Percentiles rank a stretch among this genome's conserved stretches.
These are phyloP conservation scores for sheep (Ovis aries) DNA, from an alignment of 2,113 vertebrate species.

Conservation along the genomic window ARS-UI_Ramb_v3.0 NC_056054.1:257686501-257687000, in stretches of 20 bases:
- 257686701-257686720: background rate
- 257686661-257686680: background rate
- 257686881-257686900: background rate
- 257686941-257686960: background rate
- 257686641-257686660: background rate
- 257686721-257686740: background rate
- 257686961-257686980: background rate
- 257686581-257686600: background rate
- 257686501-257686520: background rate
- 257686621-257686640: background rate
- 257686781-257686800: background rate
- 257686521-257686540: background rate
- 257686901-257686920: background rate
- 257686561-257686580: background rate
- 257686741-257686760: background rate
- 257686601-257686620: background rate
- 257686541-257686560: background rate
- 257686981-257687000: background rate
- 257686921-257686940: background rate
- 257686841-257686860: background rate
- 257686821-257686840: background rate
- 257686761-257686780: background rate
- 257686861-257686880: background rate
- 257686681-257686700: background rate
- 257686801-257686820: background rate